Base-by-base conservation (phyloP, 2,888 invertebrate species). In the Rhorus exstirpatorius region DNA sequence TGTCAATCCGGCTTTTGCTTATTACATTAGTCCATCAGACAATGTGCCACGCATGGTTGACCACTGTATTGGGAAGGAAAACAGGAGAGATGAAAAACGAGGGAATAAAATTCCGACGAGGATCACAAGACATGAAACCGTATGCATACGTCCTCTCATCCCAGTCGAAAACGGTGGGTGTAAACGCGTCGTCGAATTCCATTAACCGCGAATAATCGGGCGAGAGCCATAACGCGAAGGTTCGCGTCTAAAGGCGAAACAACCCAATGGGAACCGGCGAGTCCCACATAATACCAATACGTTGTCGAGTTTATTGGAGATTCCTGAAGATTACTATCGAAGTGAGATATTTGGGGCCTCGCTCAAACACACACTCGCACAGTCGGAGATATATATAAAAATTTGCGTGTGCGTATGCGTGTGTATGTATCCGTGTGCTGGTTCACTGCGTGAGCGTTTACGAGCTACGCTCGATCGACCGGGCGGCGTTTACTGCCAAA, bases 401-500 rank as follows among this genome's bases (percentile, higher is more conserved):
- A 7, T 49, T 51, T 38, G 8, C 3, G 8, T 8, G 10, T 38
- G 10, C 10, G 10, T 38, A 53, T 19, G 41, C 35, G 41, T 38
- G 26, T 60, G 51, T 53, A 14, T 55, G 55, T 65, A 44, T 44
- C 3, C 51, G 41, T 55, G 63, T 55, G 61, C 38, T 41, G 53
- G 65, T 82, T 79, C 70, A 80, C 72, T 81, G 74, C 55, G 79
- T 49, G 76, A 82, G 81, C 84, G 63, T 85, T 81, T 83, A 84
- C 86, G 83, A 83, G 77, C 79, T 79, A 55, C 74, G 76, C 19
- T 76, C 58, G 44, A 55, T 51, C 71, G 78, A 65, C 58, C 80
- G 72, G 72, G 86, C 87, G 86, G 87, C 89, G 86, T 89, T 89
- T 89, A 89, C 91, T 89, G 90, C 89, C 89, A 89, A 92, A 91